Evolutionary conservation across 2,113 vertebrate genomes (phyloP).

Genomic region (Pheucticus melanocephalus): DNA sequence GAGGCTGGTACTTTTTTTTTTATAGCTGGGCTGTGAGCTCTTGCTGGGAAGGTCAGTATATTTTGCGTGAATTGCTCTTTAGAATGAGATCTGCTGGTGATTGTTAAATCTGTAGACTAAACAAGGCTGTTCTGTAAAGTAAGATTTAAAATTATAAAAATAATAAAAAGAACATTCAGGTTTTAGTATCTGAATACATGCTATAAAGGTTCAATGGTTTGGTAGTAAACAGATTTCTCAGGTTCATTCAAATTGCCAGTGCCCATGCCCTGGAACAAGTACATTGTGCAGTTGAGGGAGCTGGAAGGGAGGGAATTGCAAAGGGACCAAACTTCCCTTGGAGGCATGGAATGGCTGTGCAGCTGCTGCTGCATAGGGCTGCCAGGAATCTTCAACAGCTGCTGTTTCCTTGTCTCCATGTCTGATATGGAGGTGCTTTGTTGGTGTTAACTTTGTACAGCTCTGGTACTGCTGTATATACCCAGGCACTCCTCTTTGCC

Average conservation of each 20-base stretch:
- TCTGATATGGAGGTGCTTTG: background rate
- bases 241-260: conserved; percentile 11
- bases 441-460: background rate
- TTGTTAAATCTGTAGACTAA: conserved; percentile 25
- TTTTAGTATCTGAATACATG: conserved; percentile 26
- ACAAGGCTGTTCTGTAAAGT: conserved; percentile 13
- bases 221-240: background rate
- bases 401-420: background rate
- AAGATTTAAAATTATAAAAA: background rate
- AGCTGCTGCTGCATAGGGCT: background rate
- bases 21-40: background rate
- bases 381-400: background rate
- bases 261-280: background rate
- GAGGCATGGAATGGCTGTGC: background rate
- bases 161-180: background rate
- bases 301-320: background rate
- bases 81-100: background rate
- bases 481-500: background rate
- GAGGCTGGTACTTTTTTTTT: background rate
- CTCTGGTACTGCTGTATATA: background rate
- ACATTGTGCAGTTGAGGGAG: background rate
- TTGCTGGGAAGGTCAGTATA: background rate
- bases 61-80: background rate
- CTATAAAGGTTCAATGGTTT: background rate
- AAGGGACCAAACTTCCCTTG: background rate